phyloP scores from a whole-genome alignment of 1,140 invertebrate genomes.

The Drosophila persimilis region DNA sequence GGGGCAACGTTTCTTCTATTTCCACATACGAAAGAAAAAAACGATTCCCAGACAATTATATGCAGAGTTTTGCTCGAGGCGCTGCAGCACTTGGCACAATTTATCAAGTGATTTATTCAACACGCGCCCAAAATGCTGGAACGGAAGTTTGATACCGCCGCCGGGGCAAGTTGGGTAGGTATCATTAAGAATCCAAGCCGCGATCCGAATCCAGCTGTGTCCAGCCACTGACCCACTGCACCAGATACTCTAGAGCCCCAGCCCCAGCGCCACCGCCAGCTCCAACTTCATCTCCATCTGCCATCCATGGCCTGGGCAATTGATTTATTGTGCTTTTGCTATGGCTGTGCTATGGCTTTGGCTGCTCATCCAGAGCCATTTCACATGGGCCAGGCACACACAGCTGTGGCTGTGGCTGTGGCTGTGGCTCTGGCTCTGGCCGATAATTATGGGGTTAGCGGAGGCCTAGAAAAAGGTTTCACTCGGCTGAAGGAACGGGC shows the following conservation, averaged over 20 bases:
- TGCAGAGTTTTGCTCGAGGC: constrained; percentile 37
- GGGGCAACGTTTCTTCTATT: not conserved
- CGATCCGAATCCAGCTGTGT: constrained; percentile 54
- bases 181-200: constrained; percentile 59
- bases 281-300: constrained; percentile 32
- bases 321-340: constrained; percentile 64
- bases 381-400: constrained; percentile 55
- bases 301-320: constrained; percentile 42
- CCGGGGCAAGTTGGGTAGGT: constrained; percentile 21
- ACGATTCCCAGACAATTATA: constrained; percentile 34
- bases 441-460: constrained; percentile 64
- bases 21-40: not conserved
- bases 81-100: constrained; percentile 64
- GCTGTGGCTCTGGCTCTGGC: constrained; percentile 48
- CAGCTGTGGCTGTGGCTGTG: constrained; percentile 15
- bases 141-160: constrained; percentile 37
- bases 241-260: constrained; percentile 40
- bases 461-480: constrained; percentile 32
- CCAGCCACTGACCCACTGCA: constrained; percentile 70
- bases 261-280: constrained; percentile 18
- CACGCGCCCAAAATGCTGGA: constrained; percentile 48
- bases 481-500: constrained; percentile 39
- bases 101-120: constrained; percentile 79
- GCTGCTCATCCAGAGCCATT: constrained; percentile 72
- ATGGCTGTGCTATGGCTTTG: constrained; percentile 8